Evolutionary conservation across 2,113 vertebrate genomes (phyloP).

Genomic region (Notechis scutatus): DNA sequence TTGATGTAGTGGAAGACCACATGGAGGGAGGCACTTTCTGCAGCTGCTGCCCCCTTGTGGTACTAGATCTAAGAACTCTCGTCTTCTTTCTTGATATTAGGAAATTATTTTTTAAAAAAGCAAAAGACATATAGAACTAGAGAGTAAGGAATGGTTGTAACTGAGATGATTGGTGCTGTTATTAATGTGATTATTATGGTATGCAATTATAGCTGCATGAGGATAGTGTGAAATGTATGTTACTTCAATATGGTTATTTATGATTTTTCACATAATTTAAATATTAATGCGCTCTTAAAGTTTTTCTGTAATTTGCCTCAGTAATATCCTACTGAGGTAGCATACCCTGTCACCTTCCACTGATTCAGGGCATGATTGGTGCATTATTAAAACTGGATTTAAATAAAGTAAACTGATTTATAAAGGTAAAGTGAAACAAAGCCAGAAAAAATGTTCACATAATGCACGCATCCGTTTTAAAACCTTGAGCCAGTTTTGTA

Average conservation of each 20-base stretch:
- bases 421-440: neutral
- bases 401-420: neutral
- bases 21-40: neutral
- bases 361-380: neutral
- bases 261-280: neutral
- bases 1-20: neutral
- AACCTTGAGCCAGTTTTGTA: neutral
- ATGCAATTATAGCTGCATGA: neutral
- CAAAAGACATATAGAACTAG: neutral
- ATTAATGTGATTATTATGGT: neutral
- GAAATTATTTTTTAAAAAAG: neutral
- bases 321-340: neutral
- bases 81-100: neutral
- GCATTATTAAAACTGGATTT: neutral
- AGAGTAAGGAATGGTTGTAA: neutral
- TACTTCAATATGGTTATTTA: neutral
- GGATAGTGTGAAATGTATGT: neutral
- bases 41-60: neutral
- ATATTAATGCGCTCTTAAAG: neutral
- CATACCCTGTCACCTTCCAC: neutral
- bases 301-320: neutral
- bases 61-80: neutral
- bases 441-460: neutral
- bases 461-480: neutral
- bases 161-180: neutral